Evolutionary conservation across 2,888 invertebrate genomes (phyloP), one percentile per base, ranked within the genome.

Genomic region (Polydrusus cervinus): DNA sequence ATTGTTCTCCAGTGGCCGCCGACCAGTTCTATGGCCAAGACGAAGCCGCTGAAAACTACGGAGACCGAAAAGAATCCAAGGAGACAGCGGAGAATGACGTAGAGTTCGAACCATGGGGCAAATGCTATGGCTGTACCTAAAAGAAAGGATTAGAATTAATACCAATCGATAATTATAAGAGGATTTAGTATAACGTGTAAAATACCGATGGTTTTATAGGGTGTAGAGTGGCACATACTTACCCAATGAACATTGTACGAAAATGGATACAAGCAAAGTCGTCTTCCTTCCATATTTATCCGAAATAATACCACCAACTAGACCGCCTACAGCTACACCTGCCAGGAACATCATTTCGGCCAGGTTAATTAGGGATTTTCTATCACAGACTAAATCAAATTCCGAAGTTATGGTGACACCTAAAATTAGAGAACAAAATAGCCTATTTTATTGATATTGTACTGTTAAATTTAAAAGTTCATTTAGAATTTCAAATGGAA

Each of bases 11-110:
- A 94, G 80, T 93, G 92, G 1, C 94, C 94, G 16, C 93, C 94
- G 3, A 94, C 94, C 70, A 94, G 88, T 85, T 95, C 95, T 80
- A 94, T 93, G 45, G 93, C 92, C 43, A 95, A 88, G 7, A 95
- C 94, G 81, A 95, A 93, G 30, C 93, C 94, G 47, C 94, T 92
- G 85, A 94, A 94, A 25, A 95, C 95, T 61, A 95, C 92, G 16
- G 94, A 94, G n/a, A 94, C 94, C 0, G 93, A 94, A 13, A 93
- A 92, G 80, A 93, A 91, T 0, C 95, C 95, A 84, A 94, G 90
- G 3, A 93, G 83, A 3, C 93, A 91, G 55, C 95, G 88, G 53
- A 95, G 89, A 0, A 91, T 86, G 57, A 93, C 89, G 86, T 94
- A 95, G 78, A 93, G 88, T 79, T 92, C 88, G 86, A 92, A 93